These are phyloP conservation scores for Turritopsis dohrnii DNA, from an alignment of 30 jellyfish, hydroid and myxozoan genomes.

Conservation along the genomic window DNA sequence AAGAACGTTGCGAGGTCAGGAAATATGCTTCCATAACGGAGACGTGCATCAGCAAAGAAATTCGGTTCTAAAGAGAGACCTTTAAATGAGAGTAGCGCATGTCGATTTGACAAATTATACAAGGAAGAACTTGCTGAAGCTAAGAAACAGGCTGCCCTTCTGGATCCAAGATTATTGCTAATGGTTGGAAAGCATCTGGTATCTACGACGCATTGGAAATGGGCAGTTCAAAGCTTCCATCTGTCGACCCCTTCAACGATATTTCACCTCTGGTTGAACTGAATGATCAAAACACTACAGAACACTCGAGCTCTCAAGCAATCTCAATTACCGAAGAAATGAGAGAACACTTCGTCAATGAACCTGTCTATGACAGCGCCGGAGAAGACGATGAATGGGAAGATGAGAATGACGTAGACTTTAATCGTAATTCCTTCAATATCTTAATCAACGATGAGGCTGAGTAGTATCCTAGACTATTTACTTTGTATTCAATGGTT, in stretches of 20 bases:
- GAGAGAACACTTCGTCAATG: no score
- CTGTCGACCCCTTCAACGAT: conserved; percentile 16
- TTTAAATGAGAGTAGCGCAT: conserved; percentile 18
- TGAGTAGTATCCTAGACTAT: no score
- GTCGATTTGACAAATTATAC: conserved; percentile 5
- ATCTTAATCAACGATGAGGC: not conserved
- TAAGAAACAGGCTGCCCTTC: not conserved
- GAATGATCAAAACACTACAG: not conserved
- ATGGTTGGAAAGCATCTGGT: conserved; percentile 26
- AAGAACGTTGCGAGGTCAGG: no score
- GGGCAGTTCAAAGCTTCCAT: conserved; percentile 11
- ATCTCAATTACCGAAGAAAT: conserved; percentile 17
- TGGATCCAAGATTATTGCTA: not conserved
- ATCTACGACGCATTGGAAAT: conserved; percentile 22
- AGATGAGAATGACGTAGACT: conserved; percentile 13
- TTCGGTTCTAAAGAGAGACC: not conserved
- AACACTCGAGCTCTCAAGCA: not conserved
- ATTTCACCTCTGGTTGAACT: not conserved
- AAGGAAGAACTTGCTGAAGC: conserved; percentile 9
- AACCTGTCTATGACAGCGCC: not conserved
- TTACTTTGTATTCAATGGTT: no score
- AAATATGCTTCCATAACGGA: no score
- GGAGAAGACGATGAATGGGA: not conserved
- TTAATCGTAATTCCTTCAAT: not conserved
- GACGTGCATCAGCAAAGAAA: no score